A percentile compares a stretch with the other conserved stretches of the same genome.
phyloP scores from a whole-genome alignment of 2,797 vertebrate genomes.

The Arnoldichthys spilopterus region DNA sequence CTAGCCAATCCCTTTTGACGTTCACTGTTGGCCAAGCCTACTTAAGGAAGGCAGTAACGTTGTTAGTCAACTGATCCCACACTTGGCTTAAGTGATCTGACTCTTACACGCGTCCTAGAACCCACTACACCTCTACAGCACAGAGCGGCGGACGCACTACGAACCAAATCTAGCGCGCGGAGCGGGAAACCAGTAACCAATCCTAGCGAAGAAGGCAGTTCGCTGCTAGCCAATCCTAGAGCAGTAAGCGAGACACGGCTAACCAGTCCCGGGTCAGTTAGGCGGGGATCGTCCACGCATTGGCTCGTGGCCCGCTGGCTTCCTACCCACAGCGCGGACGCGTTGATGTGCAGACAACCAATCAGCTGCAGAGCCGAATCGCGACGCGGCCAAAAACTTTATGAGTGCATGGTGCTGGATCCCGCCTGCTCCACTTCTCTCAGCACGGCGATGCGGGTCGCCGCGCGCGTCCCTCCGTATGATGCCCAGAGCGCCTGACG shows the following conservation, averaged over 20 bases:
- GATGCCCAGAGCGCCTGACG: slow-evolving; percentile 64
- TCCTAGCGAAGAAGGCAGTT: neutral
- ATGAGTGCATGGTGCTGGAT: slow-evolving; percentile 43
- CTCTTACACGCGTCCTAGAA: too few species aligned
- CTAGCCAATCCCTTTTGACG: too few species aligned
- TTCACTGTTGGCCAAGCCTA: too few species aligned
- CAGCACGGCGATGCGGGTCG: slow-evolving; percentile 14
- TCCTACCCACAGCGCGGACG: neutral
- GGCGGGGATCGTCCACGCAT: neutral
- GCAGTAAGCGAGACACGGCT: neutral
- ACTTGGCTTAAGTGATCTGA: too few species aligned
- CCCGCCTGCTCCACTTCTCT: slow-evolving; percentile 45
- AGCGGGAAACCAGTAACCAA: too few species aligned
- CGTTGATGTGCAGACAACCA: slow-evolving; percentile 59
- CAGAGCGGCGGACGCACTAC: too few species aligned
- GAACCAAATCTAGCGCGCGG: too few species aligned
- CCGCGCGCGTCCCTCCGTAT: slow-evolving; percentile 46
- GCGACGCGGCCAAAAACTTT: slow-evolving; percentile 41
- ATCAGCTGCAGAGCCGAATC: slow-evolving; percentile 60
- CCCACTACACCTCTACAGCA: too few species aligned
- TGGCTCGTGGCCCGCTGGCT: neutral
- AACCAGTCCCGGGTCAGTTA: neutral
- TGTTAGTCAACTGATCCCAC: too few species aligned
- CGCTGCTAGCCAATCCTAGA: neutral
- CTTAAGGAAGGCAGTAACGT: too few species aligned